Percentiles rank a stretch among this genome's conserved stretches.
Evolutionary conservation across 2,113 vertebrate genomes (phyloP).

Genomic region (Laticauda colubrina): DNA sequence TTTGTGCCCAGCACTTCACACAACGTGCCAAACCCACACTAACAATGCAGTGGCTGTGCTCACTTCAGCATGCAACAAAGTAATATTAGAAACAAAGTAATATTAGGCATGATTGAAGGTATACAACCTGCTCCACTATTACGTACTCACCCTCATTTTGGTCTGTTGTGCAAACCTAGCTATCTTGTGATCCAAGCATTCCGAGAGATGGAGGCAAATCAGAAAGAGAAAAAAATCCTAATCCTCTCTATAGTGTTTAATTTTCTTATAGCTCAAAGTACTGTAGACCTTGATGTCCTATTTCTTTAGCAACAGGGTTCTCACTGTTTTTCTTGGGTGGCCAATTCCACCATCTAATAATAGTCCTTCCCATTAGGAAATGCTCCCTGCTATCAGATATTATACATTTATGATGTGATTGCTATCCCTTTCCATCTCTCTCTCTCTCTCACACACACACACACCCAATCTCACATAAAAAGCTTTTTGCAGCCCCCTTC

Average conservation of each 20-base stretch:
- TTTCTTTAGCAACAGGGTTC: neutral
- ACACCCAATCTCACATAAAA: neutral
- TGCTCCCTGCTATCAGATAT: neutral
- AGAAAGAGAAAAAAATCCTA: too few species aligned
- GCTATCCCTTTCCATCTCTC: too few species aligned
- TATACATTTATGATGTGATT: too few species aligned
- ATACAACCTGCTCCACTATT: neutral
- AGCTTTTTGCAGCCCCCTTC: rapidly evolving
- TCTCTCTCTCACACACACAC: too few species aligned
- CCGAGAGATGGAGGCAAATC: neutral
- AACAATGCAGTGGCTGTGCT: neutral
- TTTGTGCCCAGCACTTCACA: neutral
- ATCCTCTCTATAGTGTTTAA: neutral
- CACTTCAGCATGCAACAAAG: neutral
- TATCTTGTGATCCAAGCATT: neutral
- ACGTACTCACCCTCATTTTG: neutral
- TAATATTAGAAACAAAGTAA: neutral
- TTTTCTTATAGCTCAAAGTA: neutral
- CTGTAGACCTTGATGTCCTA: neutral
- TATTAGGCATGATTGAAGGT: neutral
- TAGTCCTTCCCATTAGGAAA: neutral
- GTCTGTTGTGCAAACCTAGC: neutral
- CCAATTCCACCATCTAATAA: neutral
- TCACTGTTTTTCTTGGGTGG: neutral
- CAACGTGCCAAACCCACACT: neutral